Evolutionary conservation across 2,113 vertebrate species (phyloP).

Genomic region (Nanger granti): DNA sequence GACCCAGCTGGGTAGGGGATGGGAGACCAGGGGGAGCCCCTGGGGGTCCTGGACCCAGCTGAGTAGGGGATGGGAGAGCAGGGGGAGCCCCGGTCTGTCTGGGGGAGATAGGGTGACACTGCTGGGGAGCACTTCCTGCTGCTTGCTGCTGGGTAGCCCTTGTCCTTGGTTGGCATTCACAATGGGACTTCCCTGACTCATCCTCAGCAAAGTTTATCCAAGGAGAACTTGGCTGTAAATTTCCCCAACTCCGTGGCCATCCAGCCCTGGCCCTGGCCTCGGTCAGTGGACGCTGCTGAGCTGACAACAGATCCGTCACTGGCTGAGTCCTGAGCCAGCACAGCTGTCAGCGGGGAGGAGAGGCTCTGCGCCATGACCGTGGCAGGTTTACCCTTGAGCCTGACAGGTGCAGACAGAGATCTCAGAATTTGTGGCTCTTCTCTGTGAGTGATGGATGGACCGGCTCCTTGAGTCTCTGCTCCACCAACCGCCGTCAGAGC

Average conservation of each 20-base stretch:
- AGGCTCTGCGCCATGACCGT: neutral
- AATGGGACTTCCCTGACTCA: neutral
- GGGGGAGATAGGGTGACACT: neutral
- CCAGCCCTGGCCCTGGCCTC: conserved; percentile 39
- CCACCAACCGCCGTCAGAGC: conserved; percentile 41
- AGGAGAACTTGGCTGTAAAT: conserved; percentile 49
- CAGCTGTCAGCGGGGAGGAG: conserved; percentile 69
- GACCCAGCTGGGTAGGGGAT: no score
- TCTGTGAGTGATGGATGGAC: conserved; percentile 72
- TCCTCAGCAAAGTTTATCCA: neutral
- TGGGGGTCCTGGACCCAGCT: no score
- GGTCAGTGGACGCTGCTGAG: conserved; percentile 68
- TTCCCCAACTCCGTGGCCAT: conserved; percentile 40
- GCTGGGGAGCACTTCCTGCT: neutral
- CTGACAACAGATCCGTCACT: conserved; percentile 74
- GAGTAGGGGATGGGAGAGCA: neutral
- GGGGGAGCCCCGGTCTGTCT: no score
- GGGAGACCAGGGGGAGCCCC: no score
- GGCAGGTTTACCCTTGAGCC: conserved; percentile 76
- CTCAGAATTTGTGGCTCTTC: conserved; percentile 68
- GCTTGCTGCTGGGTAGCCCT: neutral
- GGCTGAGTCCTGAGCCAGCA: conserved; percentile 67
- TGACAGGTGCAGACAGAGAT: conserved; percentile 74
- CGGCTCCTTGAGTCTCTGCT: conserved; percentile 52
- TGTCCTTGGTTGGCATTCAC: neutral